A percentile compares a stretch with the other conserved stretches of the same genome.
Conservation (phyloP, 2,113 vertebrate genomes). For the Leuciscus idus region DNA sequence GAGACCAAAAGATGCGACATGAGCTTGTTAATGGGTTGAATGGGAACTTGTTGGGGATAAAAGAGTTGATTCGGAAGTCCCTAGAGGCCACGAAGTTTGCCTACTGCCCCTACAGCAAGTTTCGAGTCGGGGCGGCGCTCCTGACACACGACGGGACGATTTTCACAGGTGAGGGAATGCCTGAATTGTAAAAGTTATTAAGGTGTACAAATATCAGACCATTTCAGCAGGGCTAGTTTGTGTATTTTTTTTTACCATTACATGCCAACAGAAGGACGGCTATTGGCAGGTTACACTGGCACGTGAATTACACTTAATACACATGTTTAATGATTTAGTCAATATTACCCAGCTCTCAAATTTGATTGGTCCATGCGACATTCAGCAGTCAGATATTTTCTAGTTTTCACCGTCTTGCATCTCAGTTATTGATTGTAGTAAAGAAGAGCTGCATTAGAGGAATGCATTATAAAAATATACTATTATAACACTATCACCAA, state of each 20-base stretch:
- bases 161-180: conserved; percentile 82
- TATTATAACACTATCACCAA: too few species aligned
- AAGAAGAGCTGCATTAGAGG: neutral
- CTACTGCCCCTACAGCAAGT: conserved; percentile 93
- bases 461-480: too few species aligned
- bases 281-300: neutral
- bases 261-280: neutral
- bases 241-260: neutral
- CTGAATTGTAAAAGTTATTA: neutral
- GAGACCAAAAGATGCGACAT: conserved; percentile 8
- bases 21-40: conserved; percentile 6
- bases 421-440: neutral
- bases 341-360: neutral
- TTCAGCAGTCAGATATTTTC: neutral
- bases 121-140: conserved; percentile 89
- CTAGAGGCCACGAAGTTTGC: conserved; percentile 80
- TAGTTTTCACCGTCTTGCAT: neutral
- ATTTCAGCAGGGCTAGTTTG: conserved; percentile 22
- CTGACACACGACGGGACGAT: conserved; percentile 77
- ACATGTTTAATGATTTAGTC: neutral
- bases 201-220: neutral
- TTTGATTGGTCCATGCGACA: neutral
- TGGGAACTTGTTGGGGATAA: conserved; percentile 11
- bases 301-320: neutral
- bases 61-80: conserved; percentile 67